Conservation (phyloP, 2,113 vertebrate genomes). For the Orthonyx spaldingii region DNA sequence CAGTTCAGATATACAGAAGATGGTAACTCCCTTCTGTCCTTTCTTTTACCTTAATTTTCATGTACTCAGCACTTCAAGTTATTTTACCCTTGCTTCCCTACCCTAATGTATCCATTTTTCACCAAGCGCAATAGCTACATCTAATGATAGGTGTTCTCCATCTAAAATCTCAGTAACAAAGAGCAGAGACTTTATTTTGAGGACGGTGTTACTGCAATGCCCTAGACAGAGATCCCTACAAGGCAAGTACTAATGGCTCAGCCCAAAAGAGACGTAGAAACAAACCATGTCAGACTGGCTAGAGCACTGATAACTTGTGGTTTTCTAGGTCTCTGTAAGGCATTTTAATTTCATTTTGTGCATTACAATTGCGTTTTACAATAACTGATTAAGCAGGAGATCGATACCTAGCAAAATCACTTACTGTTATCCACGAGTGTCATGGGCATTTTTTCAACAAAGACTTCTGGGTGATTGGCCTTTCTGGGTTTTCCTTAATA, state of each 20-base stretch:
- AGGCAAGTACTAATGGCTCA: not conserved
- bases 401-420: not conserved
- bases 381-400: not conserved
- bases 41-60: not conserved
- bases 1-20: not conserved
- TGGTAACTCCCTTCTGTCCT: not conserved
- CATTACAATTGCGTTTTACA: not conserved
- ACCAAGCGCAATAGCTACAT: not conserved
- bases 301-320: not conserved
- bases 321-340: not conserved
- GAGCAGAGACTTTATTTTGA: not conserved
- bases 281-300: not conserved
- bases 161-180: not conserved
- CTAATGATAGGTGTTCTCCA: not conserved
- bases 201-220: not conserved
- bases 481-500: not conserved
- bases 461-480: not conserved
- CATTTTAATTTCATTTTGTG: not conserved
- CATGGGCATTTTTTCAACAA: not conserved
- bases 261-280: not conserved
- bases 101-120: not conserved
- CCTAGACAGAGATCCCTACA: not conserved
- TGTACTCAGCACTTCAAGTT: not conserved
- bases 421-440: not conserved
- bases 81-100: not conserved